phyloP scores from a whole-genome alignment of 2,113 vertebrate species.

The Tachuris rubrigastra region DNA sequence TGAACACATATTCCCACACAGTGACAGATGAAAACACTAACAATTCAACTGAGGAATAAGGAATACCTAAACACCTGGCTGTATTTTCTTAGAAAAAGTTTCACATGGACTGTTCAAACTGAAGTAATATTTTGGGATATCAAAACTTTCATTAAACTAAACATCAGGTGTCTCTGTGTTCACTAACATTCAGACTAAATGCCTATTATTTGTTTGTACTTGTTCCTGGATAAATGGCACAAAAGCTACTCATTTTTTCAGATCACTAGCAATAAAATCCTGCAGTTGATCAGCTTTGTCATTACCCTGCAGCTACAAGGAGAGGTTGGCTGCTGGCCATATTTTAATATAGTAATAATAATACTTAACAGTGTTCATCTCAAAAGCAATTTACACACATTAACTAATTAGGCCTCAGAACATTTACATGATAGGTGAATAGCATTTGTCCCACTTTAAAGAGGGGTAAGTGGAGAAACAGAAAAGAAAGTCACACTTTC shows the following conservation, averaged over 20 bases:
- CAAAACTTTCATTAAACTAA: background rate
- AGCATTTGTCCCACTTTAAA: background rate
- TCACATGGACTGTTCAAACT: background rate
- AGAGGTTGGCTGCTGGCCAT: conserved; percentile 59
- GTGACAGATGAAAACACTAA: background rate
- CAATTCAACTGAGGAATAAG: background rate
- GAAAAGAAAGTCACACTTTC: background rate
- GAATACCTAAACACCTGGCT: background rate
- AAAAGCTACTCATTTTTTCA: conserved; percentile 9
- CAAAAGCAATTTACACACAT: conserved; percentile 66
- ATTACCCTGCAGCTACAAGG: conserved; percentile 28
- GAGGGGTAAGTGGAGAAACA: background rate
- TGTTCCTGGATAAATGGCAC: background rate
- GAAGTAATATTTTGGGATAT: background rate
- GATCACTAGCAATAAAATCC: conserved; percentile 20
- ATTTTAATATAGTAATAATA: conserved; percentile 63
- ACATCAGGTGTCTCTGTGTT: background rate
- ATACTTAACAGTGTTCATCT: conserved; percentile 58
- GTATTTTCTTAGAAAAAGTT: background rate
- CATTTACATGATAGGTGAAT: conserved; percentile 47
- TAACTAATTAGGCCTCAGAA: conserved; percentile 60
- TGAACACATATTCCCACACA: background rate
- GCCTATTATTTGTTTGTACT: background rate
- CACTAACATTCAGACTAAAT: background rate
- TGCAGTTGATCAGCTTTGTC: conserved; percentile 33